A percentile compares a stretch with the other conserved stretches of the same genome.
phyloP scores from a whole-genome alignment of 2,797 vertebrate genomes.

The Chelon labrosus region DNA sequence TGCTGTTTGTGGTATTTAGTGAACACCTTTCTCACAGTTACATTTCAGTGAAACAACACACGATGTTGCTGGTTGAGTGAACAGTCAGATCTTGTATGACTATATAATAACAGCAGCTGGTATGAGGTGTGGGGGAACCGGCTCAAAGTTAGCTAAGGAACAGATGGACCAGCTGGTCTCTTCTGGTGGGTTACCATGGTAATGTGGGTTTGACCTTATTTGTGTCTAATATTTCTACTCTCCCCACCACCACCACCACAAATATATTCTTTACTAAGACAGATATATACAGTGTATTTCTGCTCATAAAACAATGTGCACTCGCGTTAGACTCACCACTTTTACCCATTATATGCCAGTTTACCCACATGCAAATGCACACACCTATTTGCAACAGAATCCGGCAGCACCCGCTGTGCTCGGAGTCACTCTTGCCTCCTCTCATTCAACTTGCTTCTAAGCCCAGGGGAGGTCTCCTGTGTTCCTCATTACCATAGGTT shows the following conservation, averaged over 20 bases:
- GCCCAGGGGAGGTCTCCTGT: slow-evolving; percentile 61
- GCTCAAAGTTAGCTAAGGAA: slow-evolving; percentile 75
- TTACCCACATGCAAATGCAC: slow-evolving; percentile 3
- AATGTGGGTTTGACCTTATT: slow-evolving; percentile 85
- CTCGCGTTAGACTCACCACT: no score
- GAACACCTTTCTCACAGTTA: slow-evolving; percentile 14
- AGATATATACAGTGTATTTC: not conserved
- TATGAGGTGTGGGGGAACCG: slow-evolving; percentile 72
- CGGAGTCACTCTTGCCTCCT: slow-evolving; percentile 37
- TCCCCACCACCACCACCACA: slow-evolving; percentile 14
- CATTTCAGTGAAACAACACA: slow-evolving; percentile 15
- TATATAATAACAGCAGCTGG: slow-evolving; percentile 72
- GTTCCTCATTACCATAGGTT: slow-evolving; percentile 75
- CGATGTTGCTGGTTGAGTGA: slow-evolving; percentile 57
- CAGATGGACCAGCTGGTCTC: slow-evolving; percentile 80
- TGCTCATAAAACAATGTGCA: no score
- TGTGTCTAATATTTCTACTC: slow-evolving; percentile 66
- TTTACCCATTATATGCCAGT: not conserved
- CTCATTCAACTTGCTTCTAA: slow-evolving; percentile 46
- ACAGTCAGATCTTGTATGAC: slow-evolving; percentile 53
- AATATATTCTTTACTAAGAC: slow-evolving; percentile 20
- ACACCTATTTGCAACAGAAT: slow-evolving; percentile 18
- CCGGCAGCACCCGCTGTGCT: slow-evolving; percentile 30
- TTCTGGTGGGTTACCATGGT: slow-evolving; percentile 85
- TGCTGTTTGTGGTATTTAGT: not conserved